Base-by-base conservation (phyloP, 2,888 invertebrate species). In the Scrobipalpa costella region DNA sequence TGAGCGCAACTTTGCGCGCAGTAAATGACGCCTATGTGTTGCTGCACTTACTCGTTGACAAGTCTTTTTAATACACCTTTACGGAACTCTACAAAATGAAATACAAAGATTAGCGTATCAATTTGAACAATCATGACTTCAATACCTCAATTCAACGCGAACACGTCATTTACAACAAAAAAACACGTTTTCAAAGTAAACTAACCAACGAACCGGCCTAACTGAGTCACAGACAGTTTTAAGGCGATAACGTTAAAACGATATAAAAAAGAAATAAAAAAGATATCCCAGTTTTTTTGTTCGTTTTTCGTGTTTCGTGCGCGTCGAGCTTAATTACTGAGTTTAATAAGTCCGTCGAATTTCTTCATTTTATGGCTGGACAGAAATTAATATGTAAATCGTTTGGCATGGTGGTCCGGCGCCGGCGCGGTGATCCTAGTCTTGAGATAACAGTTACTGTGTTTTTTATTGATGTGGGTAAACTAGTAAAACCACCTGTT, bases 331-430 rank as follows among this genome's bases (percentile, higher is more conserved):
- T 88, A 86, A 88, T 88, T 87, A 86, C 79, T 66, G 68, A 71
- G 80, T 83, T 85, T 85, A 85, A 84, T 80, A 74, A 77, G 73
- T 74, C 75, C 83, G 77, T 84, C 83, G 85, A 85, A 90, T 90
- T 89, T 89, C 89, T 90, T 90, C 87, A 90, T 90, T 90, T 90
- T 85, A 90, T 86, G 83, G 85, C 80, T 80, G 81, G 80, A 84
- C 85, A 89, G 88, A 85, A 85, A 90, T 90, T 90, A 87, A 88
- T 88, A 90, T 91, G 90, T 86, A 84, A 90, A 91, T 91, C 81
- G 80, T 74, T 78, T 27, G 73, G 80, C 83, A 78, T 80, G 89
- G 90, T 90, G 90, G 90, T 91, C 84, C 72, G 79, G 76, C 77
- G 76, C 74, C 72, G 63, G 69, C 69, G 27, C 27, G 27, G 27